phyloP scores from a whole-genome alignment of 2,888 invertebrate species.

The Coenonympha arcania region DNA sequence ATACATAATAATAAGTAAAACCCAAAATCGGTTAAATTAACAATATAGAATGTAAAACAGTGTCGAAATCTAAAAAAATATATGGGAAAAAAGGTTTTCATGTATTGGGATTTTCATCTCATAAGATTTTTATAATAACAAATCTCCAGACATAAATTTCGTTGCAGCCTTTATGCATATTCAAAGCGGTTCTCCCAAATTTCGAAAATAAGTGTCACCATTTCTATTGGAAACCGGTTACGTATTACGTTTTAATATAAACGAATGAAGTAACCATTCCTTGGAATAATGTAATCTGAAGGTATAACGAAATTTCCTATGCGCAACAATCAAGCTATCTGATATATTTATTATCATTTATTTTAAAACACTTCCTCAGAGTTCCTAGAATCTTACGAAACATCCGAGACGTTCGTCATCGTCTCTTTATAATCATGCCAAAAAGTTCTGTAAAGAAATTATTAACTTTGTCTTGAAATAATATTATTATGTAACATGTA shows the following conservation, averaged over 20 bases:
- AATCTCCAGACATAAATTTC: too few species aligned
- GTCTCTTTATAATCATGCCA: neutral
- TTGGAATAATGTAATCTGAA: neutral
- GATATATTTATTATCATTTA: conserved; percentile 7
- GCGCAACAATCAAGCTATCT: neutral
- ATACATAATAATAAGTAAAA: too few species aligned
- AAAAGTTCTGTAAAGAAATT: neutral
- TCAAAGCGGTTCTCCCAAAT: neutral
- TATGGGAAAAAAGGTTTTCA: too few species aligned
- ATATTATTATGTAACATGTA: neutral
- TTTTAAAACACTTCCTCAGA: conserved; percentile 6
- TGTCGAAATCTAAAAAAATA: too few species aligned
- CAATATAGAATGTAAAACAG: too few species aligned
- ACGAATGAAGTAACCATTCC: neutral
- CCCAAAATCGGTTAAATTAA: too few species aligned
- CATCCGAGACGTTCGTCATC: neutral
- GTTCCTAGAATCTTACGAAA: conserved; percentile 10
- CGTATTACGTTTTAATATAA: neutral
- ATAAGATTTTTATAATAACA: too few species aligned
- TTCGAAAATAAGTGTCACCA: neutral
- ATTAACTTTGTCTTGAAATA: conserved; percentile 6
- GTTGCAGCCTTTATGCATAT: too few species aligned
- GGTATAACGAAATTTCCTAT: neutral
- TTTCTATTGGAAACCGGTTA: neutral
- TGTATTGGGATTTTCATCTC: too few species aligned